Evolutionary conservation across 2,113 vertebrate genomes (phyloP).

Genomic region (Chaetorhynchus papuensis): DNA sequence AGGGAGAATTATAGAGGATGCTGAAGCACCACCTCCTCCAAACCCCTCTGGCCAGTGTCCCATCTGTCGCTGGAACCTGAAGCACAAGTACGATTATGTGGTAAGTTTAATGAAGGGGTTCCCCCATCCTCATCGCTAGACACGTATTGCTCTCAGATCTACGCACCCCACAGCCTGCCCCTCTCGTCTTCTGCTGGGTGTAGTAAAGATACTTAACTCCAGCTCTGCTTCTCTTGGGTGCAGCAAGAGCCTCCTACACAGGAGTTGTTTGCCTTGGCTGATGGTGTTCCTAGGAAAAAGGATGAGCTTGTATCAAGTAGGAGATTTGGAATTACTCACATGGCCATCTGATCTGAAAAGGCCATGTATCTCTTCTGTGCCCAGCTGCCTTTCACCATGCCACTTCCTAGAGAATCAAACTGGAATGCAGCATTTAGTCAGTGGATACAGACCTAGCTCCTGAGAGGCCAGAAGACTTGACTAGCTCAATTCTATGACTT

Average conservation of each 20-base stretch:
- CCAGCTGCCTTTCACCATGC: background rate
- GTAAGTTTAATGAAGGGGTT: conserved; percentile 70
- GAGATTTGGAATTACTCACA: background rate
- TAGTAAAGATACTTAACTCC: background rate
- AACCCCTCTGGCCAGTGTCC: conserved; percentile 91
- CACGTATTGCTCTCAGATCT: background rate
- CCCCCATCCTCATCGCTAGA: background rate
- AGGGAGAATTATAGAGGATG: conserved; percentile 71
- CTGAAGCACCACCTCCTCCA: conserved; percentile 77
- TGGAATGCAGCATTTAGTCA: background rate
- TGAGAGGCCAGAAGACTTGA: background rate
- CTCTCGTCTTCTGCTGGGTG: background rate
- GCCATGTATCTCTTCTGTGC: background rate
- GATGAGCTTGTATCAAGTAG: background rate
- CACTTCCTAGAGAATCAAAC: background rate
- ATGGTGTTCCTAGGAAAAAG: background rate
- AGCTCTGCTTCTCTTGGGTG: background rate
- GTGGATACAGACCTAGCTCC: background rate
- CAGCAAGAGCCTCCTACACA: background rate
- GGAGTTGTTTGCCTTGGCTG: background rate
- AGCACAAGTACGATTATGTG: conserved; percentile 89
- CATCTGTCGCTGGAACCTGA: conserved; percentile 96
- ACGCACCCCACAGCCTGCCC: background rate
- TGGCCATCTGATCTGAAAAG: background rate
- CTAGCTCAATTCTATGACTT: background rate